Percentiles rank a stretch among this genome's conserved stretches.
Conservation (phyloP, 1,140 invertebrate species). For the Platorchestia sp. region DNA sequence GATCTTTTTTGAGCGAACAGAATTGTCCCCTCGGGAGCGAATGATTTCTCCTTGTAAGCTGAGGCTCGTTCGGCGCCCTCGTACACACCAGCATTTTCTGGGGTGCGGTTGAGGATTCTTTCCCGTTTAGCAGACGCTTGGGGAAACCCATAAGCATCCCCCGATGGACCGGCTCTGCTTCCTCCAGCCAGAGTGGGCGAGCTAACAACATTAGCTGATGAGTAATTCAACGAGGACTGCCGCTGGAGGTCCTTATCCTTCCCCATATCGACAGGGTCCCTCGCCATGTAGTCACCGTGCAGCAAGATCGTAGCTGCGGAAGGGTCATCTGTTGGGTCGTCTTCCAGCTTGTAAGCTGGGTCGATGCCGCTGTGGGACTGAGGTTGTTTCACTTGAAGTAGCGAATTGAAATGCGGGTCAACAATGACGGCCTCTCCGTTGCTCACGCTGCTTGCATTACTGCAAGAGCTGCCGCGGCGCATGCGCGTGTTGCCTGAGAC, state of each 20-base stretch:
- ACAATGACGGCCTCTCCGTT: neutral
- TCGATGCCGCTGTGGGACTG: neutral
- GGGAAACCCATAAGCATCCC: neutral
- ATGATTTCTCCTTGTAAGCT: neutral
- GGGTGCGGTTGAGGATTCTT: neutral
- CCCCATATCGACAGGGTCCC: neutral
- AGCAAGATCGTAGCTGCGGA: neutral
- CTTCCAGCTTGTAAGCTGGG: neutral
- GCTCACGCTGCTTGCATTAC: slow-evolving; percentile 12
- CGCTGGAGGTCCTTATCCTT: neutral
- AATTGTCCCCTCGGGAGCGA: neutral
- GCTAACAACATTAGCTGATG: slow-evolving; percentile 46
- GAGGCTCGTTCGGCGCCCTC: neutral
- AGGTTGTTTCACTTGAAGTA: slow-evolving; percentile 39
- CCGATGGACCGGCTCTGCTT: neutral
- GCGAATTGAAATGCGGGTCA: slow-evolving; percentile 37
- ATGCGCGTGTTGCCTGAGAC: slow-evolving; percentile 14
- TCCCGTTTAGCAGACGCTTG: neutral
- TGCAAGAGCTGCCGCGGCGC: neutral
- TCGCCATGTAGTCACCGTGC: neutral
- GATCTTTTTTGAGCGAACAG: slow-evolving; percentile 25
- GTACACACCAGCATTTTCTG: neutral
- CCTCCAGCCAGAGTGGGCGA: neutral
- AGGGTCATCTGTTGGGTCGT: neutral
- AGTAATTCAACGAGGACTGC: slow-evolving; percentile 41